Conservation (phyloP, 1,140 invertebrate species). For the Paraescarpia echinospica region DNA sequence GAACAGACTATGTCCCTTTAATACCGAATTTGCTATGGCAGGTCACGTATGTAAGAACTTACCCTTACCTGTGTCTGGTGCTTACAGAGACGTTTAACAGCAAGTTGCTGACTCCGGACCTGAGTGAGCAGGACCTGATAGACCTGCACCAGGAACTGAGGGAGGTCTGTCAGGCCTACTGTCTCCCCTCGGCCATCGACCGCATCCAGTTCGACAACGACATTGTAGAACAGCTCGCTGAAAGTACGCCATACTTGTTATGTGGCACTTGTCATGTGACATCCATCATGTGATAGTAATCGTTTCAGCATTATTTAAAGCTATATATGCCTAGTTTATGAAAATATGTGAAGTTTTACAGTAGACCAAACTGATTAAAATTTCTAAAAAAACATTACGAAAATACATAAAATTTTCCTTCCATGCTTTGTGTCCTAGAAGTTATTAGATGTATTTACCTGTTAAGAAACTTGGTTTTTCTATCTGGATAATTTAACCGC, state of each 20-base stretch:
- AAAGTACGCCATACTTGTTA: too few species aligned
- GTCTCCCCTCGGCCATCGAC: constrained; percentile 68
- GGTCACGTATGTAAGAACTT: neutral
- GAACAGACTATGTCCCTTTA: too few species aligned
- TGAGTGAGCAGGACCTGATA: constrained; percentile 68
- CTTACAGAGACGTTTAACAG: constrained; percentile 78
- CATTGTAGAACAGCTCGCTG: constrained; percentile 67
- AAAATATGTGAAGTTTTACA: neutral
- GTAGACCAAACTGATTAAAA: neutral
- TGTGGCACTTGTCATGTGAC: too few species aligned
- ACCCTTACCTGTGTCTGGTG: constrained; percentile 20
- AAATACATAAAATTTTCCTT: neutral
- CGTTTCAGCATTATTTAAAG: constrained; percentile 15
- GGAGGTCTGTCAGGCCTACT: constrained; percentile 72
- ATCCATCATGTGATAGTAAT: neutral
- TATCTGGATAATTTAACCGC: too few species aligned
- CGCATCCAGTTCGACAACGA: constrained; percentile 69
- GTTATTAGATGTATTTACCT: too few species aligned
- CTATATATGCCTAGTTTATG: constrained; percentile 31
- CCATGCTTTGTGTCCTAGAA: too few species aligned
- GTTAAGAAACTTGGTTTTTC: too few species aligned
- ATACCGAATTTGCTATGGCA: too few species aligned
- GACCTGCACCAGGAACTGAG: constrained; percentile 71
- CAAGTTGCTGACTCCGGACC: constrained; percentile 76
- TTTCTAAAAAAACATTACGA: neutral